Evolutionary conservation across 2,113 vertebrate genomes (phyloP).

Genomic region (Myotis davidii): DNA sequence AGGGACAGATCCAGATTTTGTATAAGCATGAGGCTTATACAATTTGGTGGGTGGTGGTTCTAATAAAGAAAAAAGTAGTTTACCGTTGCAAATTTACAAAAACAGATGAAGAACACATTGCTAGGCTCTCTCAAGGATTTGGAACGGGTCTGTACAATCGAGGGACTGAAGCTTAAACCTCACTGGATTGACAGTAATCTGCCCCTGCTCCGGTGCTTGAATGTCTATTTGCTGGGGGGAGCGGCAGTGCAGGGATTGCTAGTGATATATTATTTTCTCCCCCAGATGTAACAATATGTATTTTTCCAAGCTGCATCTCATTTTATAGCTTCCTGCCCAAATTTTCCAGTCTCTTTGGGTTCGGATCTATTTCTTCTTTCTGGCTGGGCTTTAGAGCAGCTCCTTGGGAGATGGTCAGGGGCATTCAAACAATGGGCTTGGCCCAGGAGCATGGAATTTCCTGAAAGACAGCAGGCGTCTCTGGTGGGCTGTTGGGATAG

Average conservation of each 20-base stretch:
- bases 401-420: conserved; percentile 19
- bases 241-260: neutral
- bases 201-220: neutral
- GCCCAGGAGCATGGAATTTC: conserved; percentile 56
- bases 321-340: conserved; percentile 67
- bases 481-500: conserved; percentile 44
- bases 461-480: conserved; percentile 63
- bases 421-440: conserved; percentile 60
- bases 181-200: neutral
- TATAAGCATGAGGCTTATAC: neutral
- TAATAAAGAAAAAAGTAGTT: conserved; percentile 13
- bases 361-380: conserved; percentile 59
- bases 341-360: conserved; percentile 63
- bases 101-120: neutral
- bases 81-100: neutral
- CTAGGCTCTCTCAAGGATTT: neutral
- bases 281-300: conserved; percentile 47
- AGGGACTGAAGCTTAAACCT: neutral
- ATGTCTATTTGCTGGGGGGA: neutral
- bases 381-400: conserved; percentile 39
- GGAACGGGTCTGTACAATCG: neutral
- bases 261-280: conserved; percentile 61
- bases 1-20: neutral
- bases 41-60: rapidly evolving
- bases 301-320: conserved; percentile 75